Evolutionary conservation across 2,113 vertebrate genomes (phyloP).

Genomic region (Paradisaea rubra): DNA sequence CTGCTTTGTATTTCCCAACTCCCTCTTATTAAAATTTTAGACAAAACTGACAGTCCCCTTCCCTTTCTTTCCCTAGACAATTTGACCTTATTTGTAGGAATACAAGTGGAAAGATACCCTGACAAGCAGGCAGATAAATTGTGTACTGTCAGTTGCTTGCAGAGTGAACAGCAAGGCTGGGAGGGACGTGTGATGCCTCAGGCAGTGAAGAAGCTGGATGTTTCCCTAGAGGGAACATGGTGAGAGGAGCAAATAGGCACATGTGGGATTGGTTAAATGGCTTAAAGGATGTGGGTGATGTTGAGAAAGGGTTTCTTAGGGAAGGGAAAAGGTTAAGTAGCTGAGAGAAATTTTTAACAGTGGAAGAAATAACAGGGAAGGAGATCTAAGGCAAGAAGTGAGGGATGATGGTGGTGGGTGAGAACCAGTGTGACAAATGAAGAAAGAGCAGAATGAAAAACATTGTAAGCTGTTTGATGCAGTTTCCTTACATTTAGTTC

Average conservation of each 20-base stretch:
- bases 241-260: not conserved
- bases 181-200: not conserved
- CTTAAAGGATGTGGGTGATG: not conserved
- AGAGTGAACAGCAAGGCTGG: not conserved
- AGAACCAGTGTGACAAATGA: not conserved
- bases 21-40: not conserved
- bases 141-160: not conserved
- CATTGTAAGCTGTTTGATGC: not conserved
- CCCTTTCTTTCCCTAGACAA: not conserved
- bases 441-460: not conserved
- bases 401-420: not conserved
- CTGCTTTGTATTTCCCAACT: not conserved
- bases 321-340: not conserved
- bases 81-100: not conserved
- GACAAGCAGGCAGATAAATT: not conserved
- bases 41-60: not conserved
- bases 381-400: not conserved
- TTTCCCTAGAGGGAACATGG: not conserved
- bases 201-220: not conserved
- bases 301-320: not conserved
- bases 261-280: not conserved
- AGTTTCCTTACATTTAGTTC: not conserved
- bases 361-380: not conserved
- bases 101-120: not conserved
- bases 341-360: not conserved